These are phyloP conservation scores for Anoplolepis gracilipes DNA, from an alignment of 1,140 invertebrate genomes.

Conservation along the genomic window DNA sequence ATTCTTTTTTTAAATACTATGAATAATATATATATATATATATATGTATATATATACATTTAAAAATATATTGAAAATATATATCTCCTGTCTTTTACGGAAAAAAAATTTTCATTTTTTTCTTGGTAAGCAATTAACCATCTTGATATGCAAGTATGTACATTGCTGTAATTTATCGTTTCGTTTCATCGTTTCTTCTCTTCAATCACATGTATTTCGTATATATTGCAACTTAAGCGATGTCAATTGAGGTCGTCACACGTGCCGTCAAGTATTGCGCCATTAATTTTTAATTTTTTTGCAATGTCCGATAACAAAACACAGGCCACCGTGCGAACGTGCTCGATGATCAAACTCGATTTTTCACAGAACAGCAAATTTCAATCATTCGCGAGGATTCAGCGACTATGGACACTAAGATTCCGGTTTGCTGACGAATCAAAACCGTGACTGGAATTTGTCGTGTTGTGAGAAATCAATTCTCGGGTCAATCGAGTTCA, in stretches of 20 bases:
- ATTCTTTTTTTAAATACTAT: no score
- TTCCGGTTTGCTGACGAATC: conserved; percentile 48
- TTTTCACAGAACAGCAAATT: conserved; percentile 27
- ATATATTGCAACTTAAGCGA: neutral
- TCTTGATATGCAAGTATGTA: neutral
- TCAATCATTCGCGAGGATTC: neutral
- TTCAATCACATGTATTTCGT: neutral
- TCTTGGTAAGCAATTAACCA: neutral
- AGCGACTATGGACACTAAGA: neutral
- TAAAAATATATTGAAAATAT: no score
- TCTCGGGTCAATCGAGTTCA: conserved; percentile 41
- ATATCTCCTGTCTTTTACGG: no score
- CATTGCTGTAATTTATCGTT: neutral
- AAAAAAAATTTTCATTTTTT: neutral
- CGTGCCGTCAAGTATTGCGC: conserved; percentile 14
- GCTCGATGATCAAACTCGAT: conserved; percentile 3
- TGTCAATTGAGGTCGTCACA: neutral
- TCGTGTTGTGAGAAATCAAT: conserved; percentile 1
- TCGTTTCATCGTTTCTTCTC: neutral
- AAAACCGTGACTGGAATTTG: conserved; percentile 20
- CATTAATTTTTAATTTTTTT: conserved; percentile 13
- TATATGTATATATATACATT: no score
- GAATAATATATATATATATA: no score
- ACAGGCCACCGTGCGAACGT: neutral
- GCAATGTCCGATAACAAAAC: conserved; percentile 26